These are phyloP conservation scores for Isotomurus palustris DNA, from an alignment of 2,888 invertebrate genomes.

Conservation along the genomic window DNA sequence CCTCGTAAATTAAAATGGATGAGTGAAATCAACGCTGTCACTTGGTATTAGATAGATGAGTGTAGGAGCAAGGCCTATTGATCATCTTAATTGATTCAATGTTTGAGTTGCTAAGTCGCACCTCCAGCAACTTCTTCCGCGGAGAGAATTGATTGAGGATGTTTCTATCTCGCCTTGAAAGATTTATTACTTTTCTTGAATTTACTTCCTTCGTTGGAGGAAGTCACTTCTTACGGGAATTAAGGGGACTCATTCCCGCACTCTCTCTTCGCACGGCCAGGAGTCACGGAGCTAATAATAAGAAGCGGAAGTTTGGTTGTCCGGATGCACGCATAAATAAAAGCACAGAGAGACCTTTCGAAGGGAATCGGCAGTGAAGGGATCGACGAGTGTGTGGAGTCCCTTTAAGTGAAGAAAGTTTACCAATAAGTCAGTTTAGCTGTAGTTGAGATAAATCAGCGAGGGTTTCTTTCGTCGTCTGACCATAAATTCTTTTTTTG, in stretches of 20 bases:
- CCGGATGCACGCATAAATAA: slow-evolving; percentile 7
- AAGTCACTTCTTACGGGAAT: no score
- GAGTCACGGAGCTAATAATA: no score
- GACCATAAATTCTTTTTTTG: slow-evolving; percentile 35
- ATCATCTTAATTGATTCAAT: slow-evolving; percentile 1
- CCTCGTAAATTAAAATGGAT: not conserved
- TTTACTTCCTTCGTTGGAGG: no score
- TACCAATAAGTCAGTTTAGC: slow-evolving; percentile 19
- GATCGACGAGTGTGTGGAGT: no score
- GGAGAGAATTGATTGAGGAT: not conserved
- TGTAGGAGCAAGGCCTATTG: not conserved
- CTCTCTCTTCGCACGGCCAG: no score
- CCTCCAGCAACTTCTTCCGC: not conserved
- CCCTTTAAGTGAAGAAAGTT: slow-evolving; percentile 28
- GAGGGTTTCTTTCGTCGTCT: slow-evolving; percentile 30
- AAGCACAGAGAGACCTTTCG: slow-evolving; percentile 3
- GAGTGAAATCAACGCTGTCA: not conserved
- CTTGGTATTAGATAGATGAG: not conserved
- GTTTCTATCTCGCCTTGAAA: not conserved
- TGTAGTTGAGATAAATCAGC: slow-evolving; percentile 38
- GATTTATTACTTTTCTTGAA: slow-evolving; percentile 2
- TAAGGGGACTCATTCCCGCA: no score
- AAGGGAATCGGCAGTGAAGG: slow-evolving; percentile 11
- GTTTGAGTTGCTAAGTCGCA: not conserved
- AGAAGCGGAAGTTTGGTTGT: slow-evolving; percentile 3